Conservation (phyloP, 1,140 invertebrate genomes). For the Leguminivora glycinivorella region DNA sequence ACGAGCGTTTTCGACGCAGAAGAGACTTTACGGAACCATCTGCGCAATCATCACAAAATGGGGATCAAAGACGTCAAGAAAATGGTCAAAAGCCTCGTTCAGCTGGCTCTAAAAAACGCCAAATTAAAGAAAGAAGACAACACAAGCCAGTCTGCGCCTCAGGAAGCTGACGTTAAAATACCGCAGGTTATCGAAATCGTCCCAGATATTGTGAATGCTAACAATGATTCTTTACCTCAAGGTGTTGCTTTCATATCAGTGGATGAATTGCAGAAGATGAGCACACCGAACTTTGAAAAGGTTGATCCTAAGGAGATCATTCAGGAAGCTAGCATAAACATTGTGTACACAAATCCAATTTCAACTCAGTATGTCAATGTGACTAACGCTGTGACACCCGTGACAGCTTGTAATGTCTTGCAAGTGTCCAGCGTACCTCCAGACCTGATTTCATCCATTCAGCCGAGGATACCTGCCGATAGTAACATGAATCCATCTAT, state of each 20-base stretch:
- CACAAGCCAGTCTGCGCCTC: slow-evolving; percentile 34
- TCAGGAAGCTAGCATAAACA: slow-evolving; percentile 73
- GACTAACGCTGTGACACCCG: slow-evolving; percentile 47
- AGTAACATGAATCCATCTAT: slow-evolving; percentile 42
- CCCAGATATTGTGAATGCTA: slow-evolving; percentile 56
- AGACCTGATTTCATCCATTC: slow-evolving; percentile 69
- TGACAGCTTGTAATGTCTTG: slow-evolving; percentile 53
- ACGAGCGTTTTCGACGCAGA: slow-evolving; percentile 67
- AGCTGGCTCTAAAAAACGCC: slow-evolving; percentile 72
- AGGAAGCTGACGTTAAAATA: slow-evolving; percentile 57
- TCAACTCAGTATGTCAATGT: slow-evolving; percentile 66
- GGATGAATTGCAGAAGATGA: slow-evolving; percentile 73
- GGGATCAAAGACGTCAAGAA: slow-evolving; percentile 73
- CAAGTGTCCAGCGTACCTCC: slow-evolving; percentile 66
- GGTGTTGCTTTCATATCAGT: slow-evolving; percentile 71
- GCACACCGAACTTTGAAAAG: slow-evolving; percentile 71
- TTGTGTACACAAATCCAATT: slow-evolving; percentile 68
- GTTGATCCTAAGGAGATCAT: slow-evolving; percentile 72
- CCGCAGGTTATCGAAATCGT: slow-evolving; percentile 73
- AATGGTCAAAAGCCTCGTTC: slow-evolving; percentile 71
- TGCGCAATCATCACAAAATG: slow-evolving; percentile 77
- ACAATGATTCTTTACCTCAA: slow-evolving; percentile 58
- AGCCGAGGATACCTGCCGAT: slow-evolving; percentile 40
- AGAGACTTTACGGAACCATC: slow-evolving; percentile 65
- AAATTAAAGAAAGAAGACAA: slow-evolving; percentile 69